Evolutionary conservation across 1,140 invertebrate species (phyloP).

Genomic region (Macrobrachium nipponense): DNA sequence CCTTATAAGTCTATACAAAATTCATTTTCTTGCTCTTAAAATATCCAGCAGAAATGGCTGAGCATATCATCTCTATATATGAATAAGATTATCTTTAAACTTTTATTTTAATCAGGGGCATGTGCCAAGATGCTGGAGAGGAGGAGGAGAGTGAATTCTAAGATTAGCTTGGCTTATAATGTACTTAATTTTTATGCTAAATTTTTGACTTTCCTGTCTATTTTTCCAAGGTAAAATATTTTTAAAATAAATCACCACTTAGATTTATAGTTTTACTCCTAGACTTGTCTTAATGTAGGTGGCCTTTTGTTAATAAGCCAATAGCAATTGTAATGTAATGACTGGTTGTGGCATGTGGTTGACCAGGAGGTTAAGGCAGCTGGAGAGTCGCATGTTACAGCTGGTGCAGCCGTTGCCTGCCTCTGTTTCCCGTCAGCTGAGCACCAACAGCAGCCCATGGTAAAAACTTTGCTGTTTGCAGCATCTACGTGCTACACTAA

Average conservation of each 20-base stretch:
- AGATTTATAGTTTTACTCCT: not conserved
- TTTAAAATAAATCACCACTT: slow-evolving; percentile 6
- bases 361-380: slow-evolving; percentile 58
- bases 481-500: slow-evolving; percentile 38
- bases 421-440: slow-evolving; percentile 50
- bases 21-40: no score
- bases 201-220: no score
- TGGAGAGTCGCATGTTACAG: slow-evolving; percentile 62
- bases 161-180: not conserved
- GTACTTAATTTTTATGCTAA: not conserved
- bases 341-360: slow-evolving; percentile 51
- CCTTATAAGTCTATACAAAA: no score
- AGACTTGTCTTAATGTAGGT: slow-evolving; percentile 2
- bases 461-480: slow-evolving; percentile 35
- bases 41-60: no score
- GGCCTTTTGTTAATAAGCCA: slow-evolving; percentile 18
- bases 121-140: no score
- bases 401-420: slow-evolving; percentile 55
- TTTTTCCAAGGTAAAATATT: slow-evolving; percentile 5
- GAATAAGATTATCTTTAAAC: no score
- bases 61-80: no score
- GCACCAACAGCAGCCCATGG: slow-evolving; percentile 54
- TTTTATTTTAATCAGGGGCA: no score
- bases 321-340: slow-evolving; percentile 32
- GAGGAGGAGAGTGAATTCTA: not conserved